Evolutionary conservation across 2,797 vertebrate species (phyloP).

Genomic region (Pitangus sulphuratus): DNA sequence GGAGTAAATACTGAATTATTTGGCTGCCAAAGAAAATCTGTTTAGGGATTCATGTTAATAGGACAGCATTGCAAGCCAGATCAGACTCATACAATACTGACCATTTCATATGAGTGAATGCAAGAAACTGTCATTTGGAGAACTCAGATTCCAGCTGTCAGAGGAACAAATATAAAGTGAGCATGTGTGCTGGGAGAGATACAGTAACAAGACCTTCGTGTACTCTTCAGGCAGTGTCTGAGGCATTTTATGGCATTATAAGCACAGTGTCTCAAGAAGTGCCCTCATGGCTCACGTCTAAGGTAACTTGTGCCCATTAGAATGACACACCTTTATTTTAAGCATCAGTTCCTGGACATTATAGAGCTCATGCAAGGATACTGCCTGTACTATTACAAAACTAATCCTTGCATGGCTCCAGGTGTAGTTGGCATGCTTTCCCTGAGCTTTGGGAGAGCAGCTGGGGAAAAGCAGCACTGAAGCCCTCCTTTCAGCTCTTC

Average conservation of each 20-base stretch:
- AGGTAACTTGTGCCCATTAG: neutral
- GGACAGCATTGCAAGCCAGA: neutral
- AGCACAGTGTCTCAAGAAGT: neutral
- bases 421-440: neutral
- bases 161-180: neutral
- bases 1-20: neutral
- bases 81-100: rapidly evolving
- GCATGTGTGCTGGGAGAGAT: neutral
- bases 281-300: neutral
- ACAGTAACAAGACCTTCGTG: neutral
- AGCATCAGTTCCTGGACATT: neutral
- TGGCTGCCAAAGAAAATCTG: neutral
- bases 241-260: rapidly evolving
- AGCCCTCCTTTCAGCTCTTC: neutral
- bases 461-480: neutral
- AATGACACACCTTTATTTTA: neutral
- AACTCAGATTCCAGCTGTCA: neutral
- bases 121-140: neutral
- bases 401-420: neutral
- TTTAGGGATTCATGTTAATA: neutral
- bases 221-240: neutral
- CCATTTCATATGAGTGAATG: neutral
- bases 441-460: neutral
- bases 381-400: neutral
- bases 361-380: neutral